Conservation (phyloP, 2,888 invertebrate genomes). For the Drosophila siamana region DNA sequence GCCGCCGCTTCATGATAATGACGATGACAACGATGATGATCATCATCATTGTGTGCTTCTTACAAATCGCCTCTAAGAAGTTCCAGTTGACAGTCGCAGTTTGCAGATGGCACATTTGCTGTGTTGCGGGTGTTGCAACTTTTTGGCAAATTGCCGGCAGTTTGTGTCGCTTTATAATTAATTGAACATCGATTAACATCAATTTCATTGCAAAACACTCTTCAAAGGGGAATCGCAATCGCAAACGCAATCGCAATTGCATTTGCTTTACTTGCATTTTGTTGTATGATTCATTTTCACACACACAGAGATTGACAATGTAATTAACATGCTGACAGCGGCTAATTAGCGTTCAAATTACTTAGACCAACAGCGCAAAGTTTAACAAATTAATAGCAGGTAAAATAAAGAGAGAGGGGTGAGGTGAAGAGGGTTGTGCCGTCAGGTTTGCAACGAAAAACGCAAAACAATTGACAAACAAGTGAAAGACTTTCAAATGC, state of each 20-base stretch:
- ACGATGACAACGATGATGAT: not conserved
- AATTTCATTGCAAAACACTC: slow-evolving; percentile 48
- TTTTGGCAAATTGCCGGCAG: slow-evolving; percentile 49
- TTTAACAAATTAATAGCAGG: slow-evolving; percentile 1
- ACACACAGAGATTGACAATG: slow-evolving; percentile 27
- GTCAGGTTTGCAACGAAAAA: not conserved
- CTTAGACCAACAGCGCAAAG: not conserved
- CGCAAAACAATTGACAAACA: not conserved
- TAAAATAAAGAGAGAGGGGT: not conserved
- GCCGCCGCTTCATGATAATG: not conserved
- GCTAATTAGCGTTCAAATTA: slow-evolving; percentile 54
- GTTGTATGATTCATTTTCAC: slow-evolving; percentile 11
- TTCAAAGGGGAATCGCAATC: no score
- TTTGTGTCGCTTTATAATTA: slow-evolving; percentile 51
- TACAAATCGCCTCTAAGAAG: slow-evolving; percentile 27
- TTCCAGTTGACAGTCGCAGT: slow-evolving; percentile 14
- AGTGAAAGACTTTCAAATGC: slow-evolving; percentile 6
- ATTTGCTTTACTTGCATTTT: slow-evolving; percentile 6
- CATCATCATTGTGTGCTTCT: not conserved
- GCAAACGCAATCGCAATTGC: slow-evolving; percentile 8
- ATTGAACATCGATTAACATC: slow-evolving; percentile 59
- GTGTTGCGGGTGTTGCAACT: not conserved
- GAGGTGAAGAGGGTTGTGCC: not conserved
- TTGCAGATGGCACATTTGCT: slow-evolving; percentile 5
- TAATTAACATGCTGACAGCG: slow-evolving; percentile 55